Base-by-base conservation (phyloP, 2,888 invertebrate species). In the Melipona bicolor region DNA sequence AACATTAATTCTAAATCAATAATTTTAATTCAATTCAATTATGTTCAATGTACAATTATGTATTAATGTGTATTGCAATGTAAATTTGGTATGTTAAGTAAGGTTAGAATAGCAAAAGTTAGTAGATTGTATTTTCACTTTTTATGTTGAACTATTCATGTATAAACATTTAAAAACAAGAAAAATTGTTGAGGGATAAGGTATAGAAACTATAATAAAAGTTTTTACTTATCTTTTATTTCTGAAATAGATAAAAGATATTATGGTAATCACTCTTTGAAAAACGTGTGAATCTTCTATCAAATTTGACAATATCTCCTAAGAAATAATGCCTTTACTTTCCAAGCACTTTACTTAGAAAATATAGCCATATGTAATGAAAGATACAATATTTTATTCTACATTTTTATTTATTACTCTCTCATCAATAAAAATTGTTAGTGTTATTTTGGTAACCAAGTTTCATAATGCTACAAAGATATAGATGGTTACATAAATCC, bases 381-480 rank as follows among this genome's bases (percentile, higher is more conserved):
- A 43, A 13, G 15, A 6, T n/a, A 21, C 43, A 3, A 17, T 24
- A 49, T 43, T 61, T 62, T 21, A 13, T 32, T 24, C 15, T n/a
- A 0, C 21, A 15, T 54, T 56, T 61, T 72, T 49, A 19, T 49
- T 15, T 61, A 21, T 72, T 61, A 19, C 36, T 69, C 3, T 54
- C 43, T 24, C 76, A 54, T 59, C 36, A 65, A 81, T 62, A 43
- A 15, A 70, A 74, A 17, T 72, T 73, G 56, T 62, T 52, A 36
- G 24, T 17, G 17, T 17, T 54, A 24, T 17, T 36, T 62, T 72
- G 54, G 54, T n/a, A 56, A 74, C 36, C 59, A 54, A 74, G 80
- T 80, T 80, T 84, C 77, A 83, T 83, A 77, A 83, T 56, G 69
- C 61, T 70, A 21, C 52, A 49, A 54, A 59, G 73, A 82, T 68